These are phyloP conservation scores for Synanthedon andrenaeformis DNA, from an alignment of 2,888 invertebrate species.

Conservation along the genomic window DNA sequence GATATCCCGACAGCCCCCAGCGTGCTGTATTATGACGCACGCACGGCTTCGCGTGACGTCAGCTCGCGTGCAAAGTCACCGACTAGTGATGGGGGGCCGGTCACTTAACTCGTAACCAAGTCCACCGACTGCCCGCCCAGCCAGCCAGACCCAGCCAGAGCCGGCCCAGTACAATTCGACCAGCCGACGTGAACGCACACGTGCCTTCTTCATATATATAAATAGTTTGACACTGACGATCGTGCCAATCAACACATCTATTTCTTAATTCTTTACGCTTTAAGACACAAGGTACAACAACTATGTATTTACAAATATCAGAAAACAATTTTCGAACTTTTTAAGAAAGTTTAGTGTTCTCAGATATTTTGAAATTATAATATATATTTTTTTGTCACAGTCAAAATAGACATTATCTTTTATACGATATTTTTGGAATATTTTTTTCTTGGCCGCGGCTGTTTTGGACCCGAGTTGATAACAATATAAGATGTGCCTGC, in stretches of 20 bases:
- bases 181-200: neutral
- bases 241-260: no score
- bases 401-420: neutral
- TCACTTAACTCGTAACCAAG: neutral
- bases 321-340: no score
- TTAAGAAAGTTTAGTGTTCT: no score
- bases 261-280: no score
- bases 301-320: no score
- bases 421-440: neutral
- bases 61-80: conserved; percentile 18
- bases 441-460: neutral
- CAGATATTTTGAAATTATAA: no score
- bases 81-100: neutral
- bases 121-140: neutral
- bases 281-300: no score
- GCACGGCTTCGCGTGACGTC: conserved; percentile 25
- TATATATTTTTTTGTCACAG: neutral
- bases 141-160: no score
- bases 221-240: no score
- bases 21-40: conserved; percentile 12
- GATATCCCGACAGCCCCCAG: no score
- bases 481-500: neutral
- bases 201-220: neutral
- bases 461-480: neutral
- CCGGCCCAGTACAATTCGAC: conserved; percentile 3